Evolutionary conservation across 2,797 vertebrate genomes (phyloP).

Genomic region (Chaetodon trifasciatus): DNA sequence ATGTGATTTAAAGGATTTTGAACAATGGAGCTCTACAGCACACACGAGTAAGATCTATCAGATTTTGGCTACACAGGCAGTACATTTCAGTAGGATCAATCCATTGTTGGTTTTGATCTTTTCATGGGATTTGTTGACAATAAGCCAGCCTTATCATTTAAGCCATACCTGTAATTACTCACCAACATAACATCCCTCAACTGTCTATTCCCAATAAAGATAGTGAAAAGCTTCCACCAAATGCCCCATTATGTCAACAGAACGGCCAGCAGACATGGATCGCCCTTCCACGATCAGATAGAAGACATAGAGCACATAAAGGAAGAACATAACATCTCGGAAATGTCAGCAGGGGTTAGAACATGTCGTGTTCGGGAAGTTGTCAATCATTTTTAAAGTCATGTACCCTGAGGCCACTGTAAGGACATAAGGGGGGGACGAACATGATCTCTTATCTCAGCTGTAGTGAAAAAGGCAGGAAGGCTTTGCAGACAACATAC

Average conservation of each 20-base stretch:
- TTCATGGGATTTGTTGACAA: neutral
- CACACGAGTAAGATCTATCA: neutral
- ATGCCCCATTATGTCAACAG: neutral
- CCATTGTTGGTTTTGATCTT: neutral
- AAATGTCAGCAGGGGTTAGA: slow-evolving; percentile 20
- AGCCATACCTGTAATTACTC: neutral
- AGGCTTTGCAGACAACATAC: neutral
- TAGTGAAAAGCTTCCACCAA: neutral
- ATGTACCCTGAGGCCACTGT: slow-evolving; percentile 18
- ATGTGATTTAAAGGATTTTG: no score
- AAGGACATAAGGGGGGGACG: neutral
- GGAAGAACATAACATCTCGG: slow-evolving; percentile 16
- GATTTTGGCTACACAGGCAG: neutral
- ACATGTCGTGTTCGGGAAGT: slow-evolving; percentile 11
- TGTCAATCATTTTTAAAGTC: slow-evolving; percentile 44
- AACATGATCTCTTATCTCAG: neutral
- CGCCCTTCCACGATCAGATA: neutral
- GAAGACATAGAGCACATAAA: neutral
- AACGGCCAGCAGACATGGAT: neutral
- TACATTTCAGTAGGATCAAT: neutral
- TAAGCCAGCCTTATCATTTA: neutral
- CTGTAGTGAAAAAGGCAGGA: neutral
- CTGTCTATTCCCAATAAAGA: neutral
- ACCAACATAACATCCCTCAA: neutral
- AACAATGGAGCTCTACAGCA: no score